Conservation (phyloP, 2,113 vertebrate species). For the Poecilia latipinna region DNA sequence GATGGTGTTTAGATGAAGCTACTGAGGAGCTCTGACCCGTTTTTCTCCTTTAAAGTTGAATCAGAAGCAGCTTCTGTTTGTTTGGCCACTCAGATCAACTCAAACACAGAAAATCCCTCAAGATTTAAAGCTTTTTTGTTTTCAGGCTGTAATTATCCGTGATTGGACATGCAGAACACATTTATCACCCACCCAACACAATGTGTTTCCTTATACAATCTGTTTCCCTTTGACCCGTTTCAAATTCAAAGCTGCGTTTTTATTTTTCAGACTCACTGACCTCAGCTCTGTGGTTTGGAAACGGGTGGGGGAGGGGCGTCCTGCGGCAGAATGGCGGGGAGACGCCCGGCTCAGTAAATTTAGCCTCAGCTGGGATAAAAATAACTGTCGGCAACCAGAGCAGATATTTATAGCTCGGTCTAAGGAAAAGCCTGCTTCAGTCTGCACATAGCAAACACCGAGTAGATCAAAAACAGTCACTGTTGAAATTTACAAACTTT, state of each 20-base stretch:
- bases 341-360: slow-evolving; percentile 51
- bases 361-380: slow-evolving; percentile 56
- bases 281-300: slow-evolving; percentile 13
- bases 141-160: not conserved
- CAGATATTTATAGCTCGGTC: slow-evolving; percentile 45
- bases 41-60: slow-evolving; percentile 10
- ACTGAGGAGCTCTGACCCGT: slow-evolving; percentile 16
- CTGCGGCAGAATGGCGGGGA: slow-evolving; percentile 33
- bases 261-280: slow-evolving; percentile 7
- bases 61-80: slow-evolving; percentile 2
- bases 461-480: too few relatives aligned
- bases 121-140: not conserved
- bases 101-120: not conserved
- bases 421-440: not conserved
- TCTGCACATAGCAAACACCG: not conserved
- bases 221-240: not conserved
- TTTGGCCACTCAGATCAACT: not conserved
- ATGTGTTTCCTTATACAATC: not conserved
- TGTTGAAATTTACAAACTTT: too few relatives aligned
- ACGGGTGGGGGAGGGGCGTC: not conserved
- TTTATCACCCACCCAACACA: not conserved
- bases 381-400: slow-evolving; percentile 26
- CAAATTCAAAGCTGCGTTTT: not conserved
- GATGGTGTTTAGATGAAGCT: slow-evolving; percentile 28
- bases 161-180: not conserved